Percentiles rank a stretch among this genome's conserved stretches.
phyloP scores from a whole-genome alignment of 1,140 invertebrate species.

The Drosophila navojoa region DNA sequence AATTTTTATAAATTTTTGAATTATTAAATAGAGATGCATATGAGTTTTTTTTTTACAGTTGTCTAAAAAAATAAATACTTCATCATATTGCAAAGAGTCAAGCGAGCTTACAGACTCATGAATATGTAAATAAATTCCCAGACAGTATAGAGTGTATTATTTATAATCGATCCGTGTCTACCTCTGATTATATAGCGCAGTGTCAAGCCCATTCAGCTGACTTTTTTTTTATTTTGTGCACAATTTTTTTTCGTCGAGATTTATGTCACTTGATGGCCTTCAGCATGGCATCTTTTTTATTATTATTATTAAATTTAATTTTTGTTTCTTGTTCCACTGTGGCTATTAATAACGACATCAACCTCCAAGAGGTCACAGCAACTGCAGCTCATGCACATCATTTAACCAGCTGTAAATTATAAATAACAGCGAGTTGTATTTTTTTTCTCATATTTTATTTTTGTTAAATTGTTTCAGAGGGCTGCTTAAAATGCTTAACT shows the following conservation, averaged over 20 bases:
- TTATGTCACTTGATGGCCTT: constrained; percentile 69
- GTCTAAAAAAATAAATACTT: background rate
- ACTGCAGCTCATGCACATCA: constrained; percentile 44
- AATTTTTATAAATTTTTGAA: constrained; percentile 10
- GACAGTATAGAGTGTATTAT: constrained; percentile 9
- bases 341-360: constrained; percentile 64
- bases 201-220: background rate
- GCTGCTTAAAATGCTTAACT: constrained; percentile 50
- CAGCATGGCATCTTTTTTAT: constrained; percentile 44
- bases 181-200: constrained; percentile 4
- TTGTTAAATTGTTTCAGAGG: constrained; percentile 61
- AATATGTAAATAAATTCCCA: constrained; percentile 16
- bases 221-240: constrained; percentile 35
- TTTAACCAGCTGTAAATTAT: constrained; percentile 54
- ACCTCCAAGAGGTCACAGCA: constrained; percentile 65
- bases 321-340: constrained; percentile 42
- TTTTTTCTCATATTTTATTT: constrained; percentile 32
- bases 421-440: constrained; percentile 41
- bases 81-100: background rate
- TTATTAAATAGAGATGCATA: background rate
- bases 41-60: background rate
- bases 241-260: constrained; percentile 57
- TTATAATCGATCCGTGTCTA: background rate
- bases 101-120: background rate
- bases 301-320: constrained; percentile 19